Base-by-base conservation (phyloP, 2,113 vertebrate genomes). In the Limnothrissa miodon region DNA sequence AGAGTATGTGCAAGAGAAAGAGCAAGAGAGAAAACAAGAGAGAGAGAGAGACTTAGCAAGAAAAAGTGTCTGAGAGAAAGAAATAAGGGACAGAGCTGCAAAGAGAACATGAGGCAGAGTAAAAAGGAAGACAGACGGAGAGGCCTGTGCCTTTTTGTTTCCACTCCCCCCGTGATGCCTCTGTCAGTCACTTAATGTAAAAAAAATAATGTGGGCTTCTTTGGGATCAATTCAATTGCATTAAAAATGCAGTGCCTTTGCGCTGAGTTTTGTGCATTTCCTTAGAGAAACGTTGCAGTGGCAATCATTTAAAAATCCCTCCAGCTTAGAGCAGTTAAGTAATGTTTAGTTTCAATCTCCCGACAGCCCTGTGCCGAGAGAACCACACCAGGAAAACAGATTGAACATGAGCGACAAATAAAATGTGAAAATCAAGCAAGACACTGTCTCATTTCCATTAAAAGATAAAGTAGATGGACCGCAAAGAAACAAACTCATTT, bases 261-360 rank as follows among this genome's bases (percentile, higher is more conserved):
- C 80, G 78, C 81, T 70, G 78, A 82, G 85, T 85, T 56, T 88
- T 87, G 85, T 87, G 87, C 88, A 89, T 86, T 84, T 86, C 86
- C 86, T 87, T 70, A 51, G 85, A 90, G 86, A 87, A 88, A 87
- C 83, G 74, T 46, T 79, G 80, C 82, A 45, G 56, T 51, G 74
- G 80, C 86, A 90, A 88, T 90, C 86, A 85, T 87, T 87, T 83
- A 86, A 88, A 74, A 89, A 87, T 87, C 87, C 87, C 85, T 83
- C 81, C 85, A 86, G 89, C 86, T 88, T 89, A 78, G 81, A 82
- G 88, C 86, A 81, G 86, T 86, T 85, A 88, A 90, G 88, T 83
- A 89, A 86, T 87, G 82, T 89, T 88, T 89, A 80, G 84, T 91
- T 91, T 83, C 87, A 88, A 84, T 84, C 86, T 85, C 85, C 81